Evolutionary conservation across 2,888 invertebrate genomes (phyloP), one percentile per base, ranked within the genome.

Genomic region (Nebria salina): DNA sequence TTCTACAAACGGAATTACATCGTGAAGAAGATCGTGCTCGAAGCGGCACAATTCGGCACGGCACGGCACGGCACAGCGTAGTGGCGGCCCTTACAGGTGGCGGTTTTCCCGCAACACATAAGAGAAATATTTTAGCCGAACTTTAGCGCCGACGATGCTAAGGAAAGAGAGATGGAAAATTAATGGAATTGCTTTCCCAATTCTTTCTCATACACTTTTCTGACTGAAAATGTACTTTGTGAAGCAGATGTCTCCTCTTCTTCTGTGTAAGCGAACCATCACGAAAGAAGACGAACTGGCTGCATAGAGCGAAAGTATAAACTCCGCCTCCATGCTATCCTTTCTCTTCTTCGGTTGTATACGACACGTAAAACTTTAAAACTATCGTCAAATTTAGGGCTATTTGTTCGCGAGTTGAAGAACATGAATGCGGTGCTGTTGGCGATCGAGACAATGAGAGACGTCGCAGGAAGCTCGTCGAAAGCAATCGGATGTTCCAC

Each of bases 101-200:
- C 83, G 83, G 73, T 73, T 83, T 85, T 85, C 85, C 83, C 84
- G 83, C 75, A 83, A 77, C 81, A 79, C 82, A 81, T 83, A 83
- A 84, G 83, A 84, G 83, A 83, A 84, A 83, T 83, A 83, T 84
- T 83, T 82, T 82, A 84, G 83, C 76, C 65, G 73, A 81, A 81
- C 76, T 81, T 81, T 81, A 76, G 75, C 83, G 80, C 81, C 83
- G 54, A 13, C 76, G 54, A 54, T 54, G 66, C 65, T 20, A 43
- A 42, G 42, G 81, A 75, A 78, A 83, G 82, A 84, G 78, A 83
- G 83, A 83, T 73, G 83, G 82, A 84, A 84, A 85, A 85, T 85
- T 85, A 85, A 85, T 85, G 84, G 84, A 84, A 84, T 84, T 85
- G 85, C 84, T 84, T 85, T 84, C 84, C 83, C 83, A 79, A 83